Percentiles rank a stretch among this genome's conserved stretches.
phyloP scores from a whole-genome alignment of 2,797 vertebrate genomes.

The Emydoidea blandingii region DNA sequence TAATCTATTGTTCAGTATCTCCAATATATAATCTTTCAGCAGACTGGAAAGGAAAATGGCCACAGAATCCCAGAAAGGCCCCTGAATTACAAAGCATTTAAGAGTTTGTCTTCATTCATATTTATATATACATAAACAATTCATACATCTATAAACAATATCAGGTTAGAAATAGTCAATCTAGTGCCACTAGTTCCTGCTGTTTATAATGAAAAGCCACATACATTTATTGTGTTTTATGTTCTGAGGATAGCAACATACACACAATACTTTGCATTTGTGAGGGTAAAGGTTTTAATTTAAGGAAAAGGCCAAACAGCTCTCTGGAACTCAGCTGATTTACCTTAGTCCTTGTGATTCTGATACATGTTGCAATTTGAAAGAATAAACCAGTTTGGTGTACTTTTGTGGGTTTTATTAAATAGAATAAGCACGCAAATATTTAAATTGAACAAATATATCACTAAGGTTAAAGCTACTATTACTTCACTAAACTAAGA shows the following conservation, averaged over 20 bases:
- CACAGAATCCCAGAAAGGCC: not conserved
- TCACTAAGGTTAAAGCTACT: not conserved
- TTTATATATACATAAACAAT: constrained; percentile 54
- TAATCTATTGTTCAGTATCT: constrained; percentile 40
- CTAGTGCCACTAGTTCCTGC: constrained; percentile 10
- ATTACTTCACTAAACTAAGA: not conserved
- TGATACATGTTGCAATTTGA: not conserved
- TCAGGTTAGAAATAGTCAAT: constrained; percentile 53
- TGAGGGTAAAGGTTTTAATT: not conserved
- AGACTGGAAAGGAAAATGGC: not conserved
- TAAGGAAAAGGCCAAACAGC: not conserved
- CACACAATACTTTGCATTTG: constrained; percentile 51
- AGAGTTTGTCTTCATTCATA: constrained; percentile 11
- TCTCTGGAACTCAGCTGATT: not conserved
- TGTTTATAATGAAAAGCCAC: constrained; percentile 44
- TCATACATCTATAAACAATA: constrained; percentile 39
- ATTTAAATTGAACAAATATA: not conserved
- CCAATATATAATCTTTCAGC: not conserved
- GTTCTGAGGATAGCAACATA: constrained; percentile 53
- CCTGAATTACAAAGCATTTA: constrained; percentile 26
- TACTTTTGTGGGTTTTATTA: not conserved
- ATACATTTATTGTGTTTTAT: constrained; percentile 66
- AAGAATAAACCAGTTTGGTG: not conserved
- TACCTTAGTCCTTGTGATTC: not conserved
- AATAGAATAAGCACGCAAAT: not conserved